Evolutionary conservation across 2,797 vertebrate species (phyloP), one percentile per base, ranked within the genome.

Genomic region (Esox masquinongy): DNA sequence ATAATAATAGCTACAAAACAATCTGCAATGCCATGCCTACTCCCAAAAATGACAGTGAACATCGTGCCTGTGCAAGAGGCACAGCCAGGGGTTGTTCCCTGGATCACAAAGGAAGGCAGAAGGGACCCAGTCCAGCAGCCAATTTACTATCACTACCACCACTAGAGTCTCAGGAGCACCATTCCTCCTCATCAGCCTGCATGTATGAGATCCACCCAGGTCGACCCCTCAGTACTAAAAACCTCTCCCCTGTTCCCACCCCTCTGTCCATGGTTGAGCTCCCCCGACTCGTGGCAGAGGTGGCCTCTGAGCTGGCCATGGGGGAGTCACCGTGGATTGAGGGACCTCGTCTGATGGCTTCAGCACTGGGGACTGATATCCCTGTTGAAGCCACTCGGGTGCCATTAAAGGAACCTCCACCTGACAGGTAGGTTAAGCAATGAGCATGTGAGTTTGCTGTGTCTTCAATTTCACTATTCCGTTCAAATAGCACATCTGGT

Each of bases 201-300:
- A 63, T 49, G 29, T 6, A 39, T 34, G 78, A 66, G 68, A 56
- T 68, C 7, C 78, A 76, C 43, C 80, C 75, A 50, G 83, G 80
- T 69, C 56, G 0, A 0, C 1, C 66, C 39, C 12, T 83, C 1
- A 70, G 77, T 61, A 31, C 74, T 2, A 67, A 66, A 47, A 78
- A 56, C 36, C 29, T 3, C 29, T 31, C 77, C 5, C 56, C 85
- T 5, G 68, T 72, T 5, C 86, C 84, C 1, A 81, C 72, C 3
- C 49, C 84, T 1, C 4, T 92, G 29, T 89, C 91, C 0, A 43
- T 89, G 22, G 79, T 88, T 19, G 91, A 94, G 14, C 88, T 95
- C 34, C 93, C 95, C 74, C 80, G 14, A 50, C 81, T 92, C 19
- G 72, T 91, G 24, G 89, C 91, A n/a, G 78, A 86, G n/a, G 88